phyloP scores from a whole-genome alignment of 2,888 invertebrate species.

The Trachelus troglodyta region DNA sequence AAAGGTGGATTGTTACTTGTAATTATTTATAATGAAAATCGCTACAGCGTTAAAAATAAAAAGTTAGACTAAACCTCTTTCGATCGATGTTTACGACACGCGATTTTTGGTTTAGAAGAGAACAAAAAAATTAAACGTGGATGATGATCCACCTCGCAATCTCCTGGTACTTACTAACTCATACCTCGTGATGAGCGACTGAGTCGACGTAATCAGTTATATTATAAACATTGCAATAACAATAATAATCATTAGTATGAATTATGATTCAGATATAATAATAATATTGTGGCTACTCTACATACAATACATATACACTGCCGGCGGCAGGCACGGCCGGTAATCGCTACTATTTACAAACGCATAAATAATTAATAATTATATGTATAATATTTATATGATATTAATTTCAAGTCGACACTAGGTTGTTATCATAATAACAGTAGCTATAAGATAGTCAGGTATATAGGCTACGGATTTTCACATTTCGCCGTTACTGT shows the following conservation, averaged over 20 bases:
- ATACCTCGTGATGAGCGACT: conserved; percentile 45
- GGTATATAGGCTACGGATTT: conserved; percentile 27
- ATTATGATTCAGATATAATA: conserved; percentile 45
- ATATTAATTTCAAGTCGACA: conserved; percentile 24
- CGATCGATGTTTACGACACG: no score
- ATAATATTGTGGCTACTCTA: conserved; percentile 60
- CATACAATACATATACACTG: conserved; percentile 65
- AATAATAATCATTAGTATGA: conserved; percentile 54
- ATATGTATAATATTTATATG: conserved; percentile 39
- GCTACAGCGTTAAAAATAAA: no score
- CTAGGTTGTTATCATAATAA: conserved; percentile 19
- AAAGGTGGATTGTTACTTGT: no score
- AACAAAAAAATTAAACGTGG: no score
- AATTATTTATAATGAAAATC: no score
- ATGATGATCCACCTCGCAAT: conserved; percentile 15
- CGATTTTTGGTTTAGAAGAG: no score
- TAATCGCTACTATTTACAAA: conserved; percentile 64
- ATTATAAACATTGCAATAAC: conserved; percentile 63
- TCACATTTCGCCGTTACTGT: conserved; percentile 29
- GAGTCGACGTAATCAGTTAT: conserved; percentile 51
- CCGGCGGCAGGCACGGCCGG: conserved; percentile 45
- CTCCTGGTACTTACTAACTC: conserved; percentile 14
- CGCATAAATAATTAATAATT: conserved; percentile 64
- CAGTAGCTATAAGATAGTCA: conserved; percentile 35
- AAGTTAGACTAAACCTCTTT: no score